Conservation (phyloP, 2,113 vertebrate genomes). For the Triplophysa dalaica region DNA sequence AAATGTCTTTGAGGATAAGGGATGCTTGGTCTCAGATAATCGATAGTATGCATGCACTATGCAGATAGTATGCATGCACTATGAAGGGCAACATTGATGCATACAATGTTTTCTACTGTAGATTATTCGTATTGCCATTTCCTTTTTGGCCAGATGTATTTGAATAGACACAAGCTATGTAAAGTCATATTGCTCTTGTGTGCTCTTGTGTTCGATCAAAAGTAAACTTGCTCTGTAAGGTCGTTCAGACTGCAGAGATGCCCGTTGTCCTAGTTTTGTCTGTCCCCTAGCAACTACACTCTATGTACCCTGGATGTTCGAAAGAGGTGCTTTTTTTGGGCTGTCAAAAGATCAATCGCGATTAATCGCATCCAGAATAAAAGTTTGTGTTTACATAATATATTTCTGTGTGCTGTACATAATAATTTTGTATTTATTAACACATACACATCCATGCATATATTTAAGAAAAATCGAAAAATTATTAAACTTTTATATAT, state of each 20-base stretch:
- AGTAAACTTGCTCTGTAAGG: slow-evolving; percentile 24
- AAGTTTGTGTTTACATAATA: no score
- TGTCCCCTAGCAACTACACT: slow-evolving; percentile 18
- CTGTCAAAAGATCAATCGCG: no score
- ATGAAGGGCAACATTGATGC: not conserved
- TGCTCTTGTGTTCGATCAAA: not conserved
- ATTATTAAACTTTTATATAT: no score
- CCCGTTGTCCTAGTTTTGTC: slow-evolving; percentile 35
- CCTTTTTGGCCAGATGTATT: not conserved
- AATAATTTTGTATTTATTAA: no score
- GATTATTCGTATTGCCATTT: not conserved
- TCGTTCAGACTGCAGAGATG: slow-evolving; percentile 25
- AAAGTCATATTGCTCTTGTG: slow-evolving; percentile 17
- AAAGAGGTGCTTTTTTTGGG: no score
- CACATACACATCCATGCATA: no score
- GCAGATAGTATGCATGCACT: no score
- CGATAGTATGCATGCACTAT: not conserved
- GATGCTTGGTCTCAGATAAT: not conserved
- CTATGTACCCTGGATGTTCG: not conserved
- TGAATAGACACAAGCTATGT: not conserved
- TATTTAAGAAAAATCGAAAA: no score
- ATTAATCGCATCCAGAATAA: no score
- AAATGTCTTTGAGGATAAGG: not conserved
- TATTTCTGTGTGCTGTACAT: no score
- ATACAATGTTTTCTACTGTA: not conserved